A percentile compares a stretch with the other conserved stretches of the same genome.
phyloP scores from a whole-genome alignment of 2,888 invertebrate genomes.

The Scaptodrosophila latifasciaeformis region DNA sequence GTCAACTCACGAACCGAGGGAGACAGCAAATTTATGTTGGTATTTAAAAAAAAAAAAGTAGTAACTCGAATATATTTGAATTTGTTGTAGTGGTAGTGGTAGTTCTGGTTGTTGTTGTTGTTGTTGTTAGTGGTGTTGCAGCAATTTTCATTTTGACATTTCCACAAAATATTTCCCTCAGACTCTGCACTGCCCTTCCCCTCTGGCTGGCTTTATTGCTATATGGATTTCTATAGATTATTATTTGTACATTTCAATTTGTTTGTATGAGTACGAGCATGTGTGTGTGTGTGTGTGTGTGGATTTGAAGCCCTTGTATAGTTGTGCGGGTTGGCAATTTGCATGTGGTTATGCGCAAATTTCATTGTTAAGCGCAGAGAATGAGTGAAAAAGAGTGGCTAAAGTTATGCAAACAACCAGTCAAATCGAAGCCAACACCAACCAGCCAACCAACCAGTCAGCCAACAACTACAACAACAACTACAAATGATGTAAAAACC shows the following conservation, averaged over 20 bases:
- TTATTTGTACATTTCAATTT: constrained; percentile 54
- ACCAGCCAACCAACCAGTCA: constrained; percentile 11
- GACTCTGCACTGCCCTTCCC: constrained; percentile 26
- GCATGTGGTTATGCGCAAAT: constrained; percentile 67
- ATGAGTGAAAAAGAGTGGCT: constrained; percentile 20
- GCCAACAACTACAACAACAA: constrained; percentile 3
- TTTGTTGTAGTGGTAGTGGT: no score
- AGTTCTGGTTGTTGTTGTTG: no score
- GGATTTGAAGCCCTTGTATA: constrained; percentile 10
- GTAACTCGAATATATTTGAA: no score
- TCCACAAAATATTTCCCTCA: constrained; percentile 18
- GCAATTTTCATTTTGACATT: constrained; percentile 56
- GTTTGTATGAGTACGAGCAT: constrained; percentile 9
- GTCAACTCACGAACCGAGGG: no score
- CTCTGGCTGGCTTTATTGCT: background rate
- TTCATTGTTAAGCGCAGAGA: constrained; percentile 61
- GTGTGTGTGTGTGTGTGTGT: constrained; percentile 24
- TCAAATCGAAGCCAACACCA: constrained; percentile 15
- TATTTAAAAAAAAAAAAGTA: no score
- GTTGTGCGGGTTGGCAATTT: constrained; percentile 60
- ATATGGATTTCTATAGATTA: constrained; percentile 45
- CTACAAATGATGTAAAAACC: background rate
- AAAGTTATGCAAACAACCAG: constrained; percentile 40
- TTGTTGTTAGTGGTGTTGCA: constrained; percentile 33
- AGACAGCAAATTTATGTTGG: constrained; percentile 50